A percentile compares a stretch with the other conserved stretches of the same genome.
phyloP scores from a whole-genome alignment of 2,113 vertebrate genomes.

The Hiodon alosoides region DNA sequence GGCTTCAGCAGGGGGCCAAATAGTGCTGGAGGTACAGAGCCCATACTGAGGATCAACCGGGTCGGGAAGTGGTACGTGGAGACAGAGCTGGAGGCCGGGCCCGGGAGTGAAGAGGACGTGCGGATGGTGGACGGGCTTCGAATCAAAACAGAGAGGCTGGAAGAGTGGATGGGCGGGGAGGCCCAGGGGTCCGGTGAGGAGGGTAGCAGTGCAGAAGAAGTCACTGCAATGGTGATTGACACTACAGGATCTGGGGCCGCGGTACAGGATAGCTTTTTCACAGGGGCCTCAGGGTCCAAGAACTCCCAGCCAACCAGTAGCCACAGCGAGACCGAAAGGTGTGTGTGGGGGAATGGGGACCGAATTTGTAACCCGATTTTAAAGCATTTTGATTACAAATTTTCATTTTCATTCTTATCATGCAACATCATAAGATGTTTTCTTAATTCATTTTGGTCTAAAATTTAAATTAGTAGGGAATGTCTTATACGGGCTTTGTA shows the following conservation, averaged over 20 bases:
- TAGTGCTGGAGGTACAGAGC: slow-evolving; percentile 63
- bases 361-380: no score
- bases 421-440: no score
- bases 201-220: slow-evolving; percentile 79
- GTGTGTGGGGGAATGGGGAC: slow-evolving; percentile 45
- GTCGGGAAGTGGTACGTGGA: slow-evolving; percentile 96
- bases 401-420: no score
- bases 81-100: slow-evolving; percentile 76
- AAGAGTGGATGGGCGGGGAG: slow-evolving; percentile 86
- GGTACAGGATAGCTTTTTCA: slow-evolving; percentile 67
- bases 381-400: no score
- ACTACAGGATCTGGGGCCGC: slow-evolving; percentile 78
- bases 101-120: slow-evolving; percentile 67
- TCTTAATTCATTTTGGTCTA: no score
- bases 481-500: no score
- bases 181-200: slow-evolving; percentile 82
- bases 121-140: slow-evolving; percentile 73
- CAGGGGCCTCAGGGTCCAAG: slow-evolving; percentile 65
- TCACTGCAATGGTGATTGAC: slow-evolving; percentile 86
- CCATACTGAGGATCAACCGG: slow-evolving; percentile 87
- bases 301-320: slow-evolving; percentile 80
- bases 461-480: no score
- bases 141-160: slow-evolving; percentile 89
- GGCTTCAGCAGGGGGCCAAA: slow-evolving; percentile 37
- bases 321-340: slow-evolving; percentile 88